Conservation (phyloP, 2,888 invertebrate species). For the Caenorhabditis auriculariae region DNA sequence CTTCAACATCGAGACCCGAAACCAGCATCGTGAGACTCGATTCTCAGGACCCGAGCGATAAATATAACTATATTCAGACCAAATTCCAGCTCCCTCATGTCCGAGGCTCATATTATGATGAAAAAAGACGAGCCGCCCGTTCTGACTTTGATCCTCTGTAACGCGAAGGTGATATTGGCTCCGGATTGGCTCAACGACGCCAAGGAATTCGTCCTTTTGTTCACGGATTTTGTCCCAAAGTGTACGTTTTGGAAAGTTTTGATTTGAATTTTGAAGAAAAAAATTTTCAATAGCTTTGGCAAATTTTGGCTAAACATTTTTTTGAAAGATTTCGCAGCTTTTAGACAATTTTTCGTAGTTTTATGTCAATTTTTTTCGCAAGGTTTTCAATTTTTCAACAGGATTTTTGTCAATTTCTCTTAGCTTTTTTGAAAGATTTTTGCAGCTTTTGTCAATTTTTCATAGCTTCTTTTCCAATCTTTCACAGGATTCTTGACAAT, state of each 20-base stretch:
- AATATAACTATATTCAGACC: constrained; percentile 81
- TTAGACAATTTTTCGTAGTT: constrained; percentile 7
- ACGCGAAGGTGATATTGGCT: constrained; percentile 53
- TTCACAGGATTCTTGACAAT: too few species aligned
- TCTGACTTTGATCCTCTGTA: constrained; percentile 55
- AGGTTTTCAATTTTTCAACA: neutral
- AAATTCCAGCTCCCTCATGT: constrained; percentile 37
- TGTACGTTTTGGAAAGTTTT: constrained; percentile 11
- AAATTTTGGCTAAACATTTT: neutral
- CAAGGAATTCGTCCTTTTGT: constrained; percentile 54
- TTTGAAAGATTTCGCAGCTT: constrained; percentile 6
- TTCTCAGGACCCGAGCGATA: too few species aligned
- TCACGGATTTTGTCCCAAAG: constrained; percentile 46
- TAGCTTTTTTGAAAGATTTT: neutral
- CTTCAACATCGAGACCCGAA: neutral
- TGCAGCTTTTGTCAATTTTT: too few species aligned
- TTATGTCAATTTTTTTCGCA: neutral
- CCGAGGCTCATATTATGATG: constrained; percentile 59
- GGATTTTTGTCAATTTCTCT: too few species aligned
- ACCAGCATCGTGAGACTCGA: too few species aligned
- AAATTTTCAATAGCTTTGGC: too few species aligned
- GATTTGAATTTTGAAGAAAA: neutral
- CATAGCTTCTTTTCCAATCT: too few species aligned
- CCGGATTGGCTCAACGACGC: constrained; percentile 57
- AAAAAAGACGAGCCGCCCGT: constrained; percentile 53